phyloP scores from a whole-genome alignment of 1,140 invertebrate genomes.

The Rhagoletis pomonella region DNA sequence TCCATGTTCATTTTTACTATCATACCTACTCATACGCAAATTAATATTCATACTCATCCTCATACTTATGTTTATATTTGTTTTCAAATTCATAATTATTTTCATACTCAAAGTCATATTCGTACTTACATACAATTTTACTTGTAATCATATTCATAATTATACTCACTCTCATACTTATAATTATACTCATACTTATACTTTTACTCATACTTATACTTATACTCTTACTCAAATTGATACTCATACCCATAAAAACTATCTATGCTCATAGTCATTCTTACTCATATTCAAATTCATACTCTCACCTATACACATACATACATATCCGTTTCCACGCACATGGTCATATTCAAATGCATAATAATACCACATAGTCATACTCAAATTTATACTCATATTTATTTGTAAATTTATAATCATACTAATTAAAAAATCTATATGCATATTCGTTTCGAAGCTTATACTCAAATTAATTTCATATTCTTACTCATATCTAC shows the following conservation, averaged over 20 bases:
- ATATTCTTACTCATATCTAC: too few relatives aligned
- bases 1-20: too few relatives aligned
- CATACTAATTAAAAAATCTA: background rate
- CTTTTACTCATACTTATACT: background rate
- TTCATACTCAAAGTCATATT: background rate
- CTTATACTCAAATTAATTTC: too few relatives aligned
- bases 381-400: background rate
- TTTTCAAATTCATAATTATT: background rate
- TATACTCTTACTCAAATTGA: background rate
- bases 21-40: too few relatives aligned
- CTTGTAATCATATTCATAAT: too few relatives aligned
- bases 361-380: background rate
- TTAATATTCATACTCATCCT: too few relatives aligned
- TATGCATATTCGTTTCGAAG: too few relatives aligned
- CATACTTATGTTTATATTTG: too few relatives aligned
- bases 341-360: background rate
- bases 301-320: background rate
- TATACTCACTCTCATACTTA: background rate
- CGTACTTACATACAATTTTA: background rate
- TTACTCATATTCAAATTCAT: background rate
- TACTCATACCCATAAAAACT: background rate
- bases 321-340: too few relatives aligned
- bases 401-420: background rate
- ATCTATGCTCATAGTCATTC: too few relatives aligned
- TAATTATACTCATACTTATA: background rate